Base-by-base conservation (phyloP, 2,113 vertebrate genomes). In the Clinocottus analis region DNA sequence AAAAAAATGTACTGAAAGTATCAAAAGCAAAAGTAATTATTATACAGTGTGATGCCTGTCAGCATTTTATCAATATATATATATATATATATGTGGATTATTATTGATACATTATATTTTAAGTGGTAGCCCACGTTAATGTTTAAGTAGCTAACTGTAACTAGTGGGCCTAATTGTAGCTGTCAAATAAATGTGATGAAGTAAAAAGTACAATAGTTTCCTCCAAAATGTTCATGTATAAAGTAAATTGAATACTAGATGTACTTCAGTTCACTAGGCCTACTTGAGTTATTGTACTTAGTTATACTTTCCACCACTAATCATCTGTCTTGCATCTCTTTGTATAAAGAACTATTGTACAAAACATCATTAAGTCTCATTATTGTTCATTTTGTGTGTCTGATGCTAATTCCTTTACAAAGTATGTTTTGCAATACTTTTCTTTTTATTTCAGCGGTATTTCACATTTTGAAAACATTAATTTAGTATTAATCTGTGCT, bases 281-380 rank as follows among this genome's bases (percentile, higher is more conserved):
- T 13, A 58, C 14, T 16, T 58, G 55, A 58, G 55, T 8, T 29
- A 58, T 14, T 14, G 5, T 29, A 27, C 25, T 16, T 16, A 58
- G 27, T 58, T 58, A 13, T 55, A 14, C 47, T 53, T 67, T 33
- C 45, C 45, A 23, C 19, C 47, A 35, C 13, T 53, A 21, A 45
- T 65, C 23, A 45, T 58, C 16, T 16, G 13, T 31, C n/a, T 53
- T 29, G 17, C 17, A 29, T 29, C 23, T 16, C 16, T 29, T 29
- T 58, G 27, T 58, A 29, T 8, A 2, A 58, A 58, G 5, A 58
- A 29, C 29, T 56, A 6, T 56, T 56, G 53, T 27, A 25, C 13
- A 58, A 58, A 31, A 16, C 27, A 17, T 63, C 81, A 59, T 13
- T 7, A 35, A 79, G 58, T 64, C 74, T 71, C 74, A 64, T 47